Evolutionary conservation across 2,113 vertebrate species (phyloP).

Genomic region (Henicopernis longicauda): DNA sequence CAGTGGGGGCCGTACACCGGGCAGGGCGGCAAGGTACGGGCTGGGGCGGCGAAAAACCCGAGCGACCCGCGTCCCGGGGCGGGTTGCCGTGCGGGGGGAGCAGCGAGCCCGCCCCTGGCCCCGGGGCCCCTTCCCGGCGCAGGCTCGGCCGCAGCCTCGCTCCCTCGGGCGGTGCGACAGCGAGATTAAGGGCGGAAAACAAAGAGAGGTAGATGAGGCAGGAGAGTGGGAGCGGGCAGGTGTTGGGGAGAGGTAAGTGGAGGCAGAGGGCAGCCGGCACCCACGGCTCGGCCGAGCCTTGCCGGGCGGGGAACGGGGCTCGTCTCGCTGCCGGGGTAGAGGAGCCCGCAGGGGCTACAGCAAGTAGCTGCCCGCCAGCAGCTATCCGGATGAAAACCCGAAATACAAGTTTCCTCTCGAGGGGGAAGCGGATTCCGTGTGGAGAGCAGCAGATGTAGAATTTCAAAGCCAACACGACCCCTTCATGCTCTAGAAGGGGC

Average conservation of each 20-base stretch:
- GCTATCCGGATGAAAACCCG: fast-evolving
- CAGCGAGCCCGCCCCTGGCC: background rate
- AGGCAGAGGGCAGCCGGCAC: background rate
- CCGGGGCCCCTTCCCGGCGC: too few relatives aligned
- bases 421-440: fast-evolving
- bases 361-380: background rate
- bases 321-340: too few relatives aligned
- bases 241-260: fast-evolving
- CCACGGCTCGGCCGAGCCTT: background rate
- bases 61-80: too few relatives aligned
- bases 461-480: background rate
- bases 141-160: background rate
- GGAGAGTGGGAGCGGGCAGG: background rate
- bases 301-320: background rate
- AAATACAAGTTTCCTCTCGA: too few relatives aligned
- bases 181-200: background rate
- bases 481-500: too few relatives aligned
- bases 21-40: too few relatives aligned
- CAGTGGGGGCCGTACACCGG: too few relatives aligned
- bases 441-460: background rate
- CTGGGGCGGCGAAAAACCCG: background rate
- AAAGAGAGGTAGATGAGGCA: too few relatives aligned
- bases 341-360: background rate
- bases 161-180: background rate
- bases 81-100: background rate